These are phyloP conservation scores for Cercopithecus mona DNA, from an alignment of 2,113 vertebrate species.

Conservation along the genomic window DNA sequence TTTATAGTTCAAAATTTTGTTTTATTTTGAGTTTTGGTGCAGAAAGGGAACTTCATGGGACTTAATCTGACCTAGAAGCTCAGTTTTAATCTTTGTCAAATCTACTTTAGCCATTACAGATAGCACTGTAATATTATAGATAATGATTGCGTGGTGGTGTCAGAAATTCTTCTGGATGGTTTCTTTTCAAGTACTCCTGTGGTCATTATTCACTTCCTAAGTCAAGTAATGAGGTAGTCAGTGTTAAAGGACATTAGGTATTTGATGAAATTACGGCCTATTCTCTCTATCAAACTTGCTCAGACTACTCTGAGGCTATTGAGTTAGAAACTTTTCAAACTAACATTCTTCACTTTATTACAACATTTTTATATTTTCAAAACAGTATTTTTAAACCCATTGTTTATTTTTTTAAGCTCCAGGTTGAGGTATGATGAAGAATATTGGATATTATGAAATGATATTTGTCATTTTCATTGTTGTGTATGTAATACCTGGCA, in stretches of 20 bases:
- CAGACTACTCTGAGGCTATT: not conserved
- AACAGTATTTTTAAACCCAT: not conserved
- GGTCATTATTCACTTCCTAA: not conserved
- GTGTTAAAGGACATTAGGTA: accelerated
- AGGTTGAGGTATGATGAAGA: not conserved
- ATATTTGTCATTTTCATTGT: not conserved
- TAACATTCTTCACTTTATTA: not conserved
- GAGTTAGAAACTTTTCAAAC: not conserved
- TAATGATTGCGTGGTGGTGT: not conserved
- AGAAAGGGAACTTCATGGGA: not conserved
- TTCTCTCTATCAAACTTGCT: not conserved
- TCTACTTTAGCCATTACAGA: constrained; percentile 11
- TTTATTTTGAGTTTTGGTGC: not conserved
- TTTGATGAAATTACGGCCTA: not conserved
- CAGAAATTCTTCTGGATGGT: not conserved
- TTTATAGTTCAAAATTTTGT: not conserved
- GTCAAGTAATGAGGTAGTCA: not conserved
- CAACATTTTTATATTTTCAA: not conserved
- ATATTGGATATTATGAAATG: not conserved
- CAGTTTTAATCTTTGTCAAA: constrained; percentile 8
- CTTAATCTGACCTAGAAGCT: not conserved
- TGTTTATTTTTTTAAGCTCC: not conserved
- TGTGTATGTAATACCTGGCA: not conserved
- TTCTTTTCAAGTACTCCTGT: not conserved
- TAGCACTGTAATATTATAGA: not conserved